Evolutionary conservation across 2,797 vertebrate genomes (phyloP).

Genomic region (Phataginus tricuspis): DNA sequence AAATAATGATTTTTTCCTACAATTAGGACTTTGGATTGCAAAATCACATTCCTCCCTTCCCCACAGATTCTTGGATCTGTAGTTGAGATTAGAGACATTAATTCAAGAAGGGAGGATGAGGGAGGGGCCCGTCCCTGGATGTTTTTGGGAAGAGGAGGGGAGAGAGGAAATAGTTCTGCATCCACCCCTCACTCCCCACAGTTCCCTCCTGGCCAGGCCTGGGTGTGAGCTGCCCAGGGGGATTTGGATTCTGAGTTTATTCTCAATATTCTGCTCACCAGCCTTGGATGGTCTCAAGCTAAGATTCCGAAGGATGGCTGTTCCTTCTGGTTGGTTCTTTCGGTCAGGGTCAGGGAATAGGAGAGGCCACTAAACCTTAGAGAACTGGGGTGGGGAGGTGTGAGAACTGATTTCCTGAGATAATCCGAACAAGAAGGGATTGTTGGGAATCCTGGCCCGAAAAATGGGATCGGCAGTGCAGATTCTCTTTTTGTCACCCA

Average conservation of each 20-base stretch:
- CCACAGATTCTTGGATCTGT: slow-evolving; percentile 49
- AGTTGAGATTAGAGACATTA: slow-evolving; percentile 36
- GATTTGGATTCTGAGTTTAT: slow-evolving; percentile 8
- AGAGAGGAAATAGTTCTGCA: slow-evolving; percentile 22
- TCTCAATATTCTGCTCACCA: slow-evolving; percentile 39
- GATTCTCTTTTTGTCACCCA: background rate
- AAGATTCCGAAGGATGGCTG: slow-evolving; percentile 12
- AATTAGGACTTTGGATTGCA: slow-evolving; percentile 64
- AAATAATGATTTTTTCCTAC: slow-evolving; percentile 20
- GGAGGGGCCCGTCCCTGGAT: background rate
- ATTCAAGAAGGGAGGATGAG: slow-evolving; percentile 32
- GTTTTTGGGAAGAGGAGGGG: background rate
- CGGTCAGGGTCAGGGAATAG: background rate
- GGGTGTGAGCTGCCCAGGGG: background rate
- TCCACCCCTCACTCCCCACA: background rate
- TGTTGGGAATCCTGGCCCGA: background rate
- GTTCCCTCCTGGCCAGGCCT: background rate
- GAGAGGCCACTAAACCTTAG: background rate
- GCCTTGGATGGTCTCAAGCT: slow-evolving; percentile 31
- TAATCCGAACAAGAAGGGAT: background rate
- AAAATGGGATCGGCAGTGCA: rapidly evolving
- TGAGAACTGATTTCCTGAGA: background rate
- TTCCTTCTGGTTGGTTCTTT: background rate
- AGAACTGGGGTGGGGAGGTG: background rate
- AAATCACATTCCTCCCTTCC: slow-evolving; percentile 63